These are phyloP conservation scores for Drosophila busckii DNA, from an alignment of 1,140 invertebrate genomes.

Conservation along the genomic window DNA sequence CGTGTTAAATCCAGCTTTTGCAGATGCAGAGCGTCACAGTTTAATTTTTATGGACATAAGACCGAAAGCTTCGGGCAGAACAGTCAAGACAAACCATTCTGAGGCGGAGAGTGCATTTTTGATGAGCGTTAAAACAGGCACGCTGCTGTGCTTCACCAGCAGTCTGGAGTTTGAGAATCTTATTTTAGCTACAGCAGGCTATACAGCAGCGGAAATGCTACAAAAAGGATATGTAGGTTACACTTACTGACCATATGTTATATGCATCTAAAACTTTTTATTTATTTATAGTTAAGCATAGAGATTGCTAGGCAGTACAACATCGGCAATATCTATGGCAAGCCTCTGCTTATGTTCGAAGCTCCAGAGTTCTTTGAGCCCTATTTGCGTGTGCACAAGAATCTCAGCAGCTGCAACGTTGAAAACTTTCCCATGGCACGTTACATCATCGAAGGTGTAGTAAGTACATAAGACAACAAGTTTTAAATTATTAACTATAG, in stretches of 20 bases:
- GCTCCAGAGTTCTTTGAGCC: constrained; percentile 85
- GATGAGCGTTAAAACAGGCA: constrained; percentile 83
- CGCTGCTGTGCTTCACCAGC: constrained; percentile 85
- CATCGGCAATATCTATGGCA: constrained; percentile 77
- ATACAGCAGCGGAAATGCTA: constrained; percentile 80
- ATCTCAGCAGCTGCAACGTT: constrained; percentile 80
- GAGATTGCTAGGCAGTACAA: constrained; percentile 77
- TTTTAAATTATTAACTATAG: neutral
- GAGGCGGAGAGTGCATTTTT: constrained; percentile 48
- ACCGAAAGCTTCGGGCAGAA: neutral
- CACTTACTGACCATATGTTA: neutral
- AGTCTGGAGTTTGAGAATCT: constrained; percentile 84
- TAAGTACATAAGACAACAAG: constrained; percentile 41
- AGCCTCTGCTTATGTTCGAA: constrained; percentile 82
- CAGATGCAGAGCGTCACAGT: constrained; percentile 33
- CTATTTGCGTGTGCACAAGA: constrained; percentile 83
- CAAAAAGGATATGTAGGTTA: constrained; percentile 79
- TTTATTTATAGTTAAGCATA: constrained; percentile 79
- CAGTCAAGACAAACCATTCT: neutral
- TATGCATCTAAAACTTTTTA: neutral
- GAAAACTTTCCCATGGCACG: constrained; percentile 83
- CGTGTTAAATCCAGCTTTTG: constrained; percentile 46
- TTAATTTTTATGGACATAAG: constrained; percentile 48
- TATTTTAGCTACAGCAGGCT: constrained; percentile 83
- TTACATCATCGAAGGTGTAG: constrained; percentile 82